phyloP scores from a whole-genome alignment of 2,888 invertebrate species.

The Iselma pallidipennis region DNA sequence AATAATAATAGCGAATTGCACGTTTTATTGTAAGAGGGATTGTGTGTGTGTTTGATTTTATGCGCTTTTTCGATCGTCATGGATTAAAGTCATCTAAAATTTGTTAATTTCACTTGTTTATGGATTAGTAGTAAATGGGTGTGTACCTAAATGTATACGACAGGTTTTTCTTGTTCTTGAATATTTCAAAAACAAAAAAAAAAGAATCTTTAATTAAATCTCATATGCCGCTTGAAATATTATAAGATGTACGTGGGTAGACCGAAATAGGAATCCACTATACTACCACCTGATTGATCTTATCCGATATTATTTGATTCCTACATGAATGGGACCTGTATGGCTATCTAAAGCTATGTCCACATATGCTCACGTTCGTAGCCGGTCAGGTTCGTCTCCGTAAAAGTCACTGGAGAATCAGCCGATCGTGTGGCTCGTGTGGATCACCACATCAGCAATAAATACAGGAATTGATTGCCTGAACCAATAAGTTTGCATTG shows the following conservation, averaged over 20 bases:
- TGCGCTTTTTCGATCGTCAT: constrained; percentile 3
- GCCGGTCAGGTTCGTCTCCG: too few relatives aligned
- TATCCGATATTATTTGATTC: background rate
- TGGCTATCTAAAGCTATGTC: too few relatives aligned
- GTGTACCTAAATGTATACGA: background rate
- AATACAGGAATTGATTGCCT: too few relatives aligned
- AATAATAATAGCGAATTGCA: background rate
- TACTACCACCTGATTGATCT: background rate
- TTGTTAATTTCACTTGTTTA: background rate
- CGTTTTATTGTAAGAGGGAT: background rate
- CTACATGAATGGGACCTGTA: background rate
- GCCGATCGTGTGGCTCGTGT: too few relatives aligned
- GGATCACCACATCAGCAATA: too few relatives aligned
- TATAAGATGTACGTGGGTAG: background rate
- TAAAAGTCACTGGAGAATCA: too few relatives aligned
- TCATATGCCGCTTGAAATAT: background rate
- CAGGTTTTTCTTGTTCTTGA: constrained; percentile 6
- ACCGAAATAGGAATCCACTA: background rate
- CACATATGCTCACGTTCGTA: too few relatives aligned
- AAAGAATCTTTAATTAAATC: constrained; percentile 5
- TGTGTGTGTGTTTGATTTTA: constrained; percentile 11
- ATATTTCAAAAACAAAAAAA: background rate
- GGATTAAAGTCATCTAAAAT: background rate
- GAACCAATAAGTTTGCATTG: too few relatives aligned
- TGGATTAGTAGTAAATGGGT: background rate